Evolutionary conservation across 2,888 invertebrate genomes (phyloP).

Genomic region (Aleiodes leptofemur): DNA sequence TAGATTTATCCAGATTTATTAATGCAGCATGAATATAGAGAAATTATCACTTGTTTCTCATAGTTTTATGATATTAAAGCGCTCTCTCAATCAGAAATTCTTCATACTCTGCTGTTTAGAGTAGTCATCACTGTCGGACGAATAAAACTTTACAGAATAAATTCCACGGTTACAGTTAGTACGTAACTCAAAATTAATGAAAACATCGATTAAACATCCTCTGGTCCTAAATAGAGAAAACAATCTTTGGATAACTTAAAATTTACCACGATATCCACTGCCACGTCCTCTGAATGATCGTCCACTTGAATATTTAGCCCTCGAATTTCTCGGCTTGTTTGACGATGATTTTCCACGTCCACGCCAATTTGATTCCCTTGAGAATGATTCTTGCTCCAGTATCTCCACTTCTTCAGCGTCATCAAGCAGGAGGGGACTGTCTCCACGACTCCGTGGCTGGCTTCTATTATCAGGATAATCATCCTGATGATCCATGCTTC

Average conservation of each 20-base stretch:
- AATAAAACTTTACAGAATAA: no score
- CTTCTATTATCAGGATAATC: constrained; percentile 63
- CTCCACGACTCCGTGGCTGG: constrained; percentile 63
- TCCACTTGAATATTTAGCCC: constrained; percentile 60
- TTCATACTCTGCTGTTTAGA: no score
- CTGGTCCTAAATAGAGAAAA: neutral
- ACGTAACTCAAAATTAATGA: no score
- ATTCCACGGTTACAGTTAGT: no score
- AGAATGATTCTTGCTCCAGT: constrained; percentile 55
- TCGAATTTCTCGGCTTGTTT: constrained; percentile 57
- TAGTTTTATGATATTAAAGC: constrained; percentile 1
- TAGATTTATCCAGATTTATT: no score
- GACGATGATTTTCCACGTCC: constrained; percentile 59
- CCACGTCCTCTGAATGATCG: constrained; percentile 61
- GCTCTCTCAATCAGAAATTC: no score
- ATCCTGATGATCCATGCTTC: constrained; percentile 58
- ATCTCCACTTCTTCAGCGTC: constrained; percentile 64
- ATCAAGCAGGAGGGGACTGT: constrained; percentile 64
- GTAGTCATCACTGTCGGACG: no score
- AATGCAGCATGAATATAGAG: no score
- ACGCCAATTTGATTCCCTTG: constrained; percentile 61
- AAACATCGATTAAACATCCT: neutral
- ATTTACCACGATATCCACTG: constrained; percentile 59
- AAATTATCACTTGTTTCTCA: no score
- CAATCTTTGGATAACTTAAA: constrained; percentile 43